Evolutionary conservation across 2,888 invertebrate species (phyloP).

Genomic region (Yponomeuta plumbellus): DNA sequence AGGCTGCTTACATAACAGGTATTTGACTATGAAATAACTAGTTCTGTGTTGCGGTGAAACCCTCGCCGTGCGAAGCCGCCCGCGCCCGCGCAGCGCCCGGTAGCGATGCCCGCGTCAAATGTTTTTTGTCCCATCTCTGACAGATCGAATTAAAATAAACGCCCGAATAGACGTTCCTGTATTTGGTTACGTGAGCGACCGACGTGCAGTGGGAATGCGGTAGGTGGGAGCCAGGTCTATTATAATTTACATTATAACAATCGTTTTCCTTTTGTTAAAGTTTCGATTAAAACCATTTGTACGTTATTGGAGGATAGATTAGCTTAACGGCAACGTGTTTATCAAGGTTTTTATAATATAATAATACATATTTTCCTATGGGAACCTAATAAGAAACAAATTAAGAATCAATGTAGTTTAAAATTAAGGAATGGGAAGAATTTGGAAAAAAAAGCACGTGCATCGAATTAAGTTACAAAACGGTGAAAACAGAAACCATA

Average conservation of each 20-base stretch:
- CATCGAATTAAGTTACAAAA: slow-evolving; percentile 7
- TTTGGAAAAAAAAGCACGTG: neutral
- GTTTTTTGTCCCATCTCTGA: slow-evolving; percentile 70
- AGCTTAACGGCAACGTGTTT: neutral
- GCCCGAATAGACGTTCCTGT: slow-evolving; percentile 70
- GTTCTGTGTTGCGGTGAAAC: slow-evolving; percentile 5
- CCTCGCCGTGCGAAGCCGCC: slow-evolving; percentile 26
- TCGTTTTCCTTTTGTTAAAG: slow-evolving; percentile 35
- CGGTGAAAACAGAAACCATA: slow-evolving; percentile 14
- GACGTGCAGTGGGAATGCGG: slow-evolving; percentile 67
- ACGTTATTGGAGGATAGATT: neutral
- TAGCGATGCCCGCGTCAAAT: slow-evolving; percentile 53
- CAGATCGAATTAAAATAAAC: slow-evolving; percentile 77
- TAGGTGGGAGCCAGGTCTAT: slow-evolving; percentile 57
- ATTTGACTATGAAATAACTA: neutral
- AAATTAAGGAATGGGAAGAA: neutral
- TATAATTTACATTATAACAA: slow-evolving; percentile 26
- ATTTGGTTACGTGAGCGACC: slow-evolving; percentile 70
- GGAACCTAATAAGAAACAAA: slow-evolving; percentile 1
- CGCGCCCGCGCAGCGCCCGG: slow-evolving; percentile 40
- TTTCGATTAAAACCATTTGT: slow-evolving; percentile 24
- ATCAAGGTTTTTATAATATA: too few relatives aligned
- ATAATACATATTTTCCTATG: too few relatives aligned
- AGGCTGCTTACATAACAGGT: neutral
- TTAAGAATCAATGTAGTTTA: neutral